Conservation (phyloP, 1,140 invertebrate species). For the Lepidurus apus region DNA sequence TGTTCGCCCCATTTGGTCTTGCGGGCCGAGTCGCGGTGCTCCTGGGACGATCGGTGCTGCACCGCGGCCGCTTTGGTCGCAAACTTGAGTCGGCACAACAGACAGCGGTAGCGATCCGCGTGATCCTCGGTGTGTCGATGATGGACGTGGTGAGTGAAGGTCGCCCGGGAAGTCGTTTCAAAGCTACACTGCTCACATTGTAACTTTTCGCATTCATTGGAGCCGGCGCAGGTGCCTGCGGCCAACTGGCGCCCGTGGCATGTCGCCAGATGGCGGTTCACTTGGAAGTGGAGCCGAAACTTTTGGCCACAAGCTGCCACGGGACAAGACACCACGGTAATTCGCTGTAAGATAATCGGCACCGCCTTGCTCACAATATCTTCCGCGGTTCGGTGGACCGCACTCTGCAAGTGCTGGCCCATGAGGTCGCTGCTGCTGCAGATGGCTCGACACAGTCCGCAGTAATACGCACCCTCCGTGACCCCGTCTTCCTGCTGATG, state of each 20-base stretch:
- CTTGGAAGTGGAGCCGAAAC: slow-evolving; percentile 64
- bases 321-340: slow-evolving; percentile 48
- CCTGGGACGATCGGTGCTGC: slow-evolving; percentile 59
- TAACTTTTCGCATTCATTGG: not conserved
- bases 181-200: slow-evolving; percentile 25
- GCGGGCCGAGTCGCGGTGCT: slow-evolving; percentile 48
- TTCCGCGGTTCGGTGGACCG: slow-evolving; percentile 62
- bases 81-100: slow-evolving; percentile 60
- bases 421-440: slow-evolving; percentile 59
- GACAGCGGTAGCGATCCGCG: slow-evolving; percentile 54
- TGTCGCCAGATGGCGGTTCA: slow-evolving; percentile 57
- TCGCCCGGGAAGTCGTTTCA: slow-evolving; percentile 47
- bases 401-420: slow-evolving; percentile 60
- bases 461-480: slow-evolving; percentile 55
- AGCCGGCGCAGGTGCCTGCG: slow-evolving; percentile 52
- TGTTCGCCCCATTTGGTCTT: slow-evolving; percentile 46
- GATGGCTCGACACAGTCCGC: slow-evolving; percentile 67
- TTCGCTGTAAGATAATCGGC: slow-evolving; percentile 68
- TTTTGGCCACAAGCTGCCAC: slow-evolving; percentile 51
- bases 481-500: slow-evolving; percentile 48
- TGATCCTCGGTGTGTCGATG: slow-evolving; percentile 43
- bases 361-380: slow-evolving; percentile 68
- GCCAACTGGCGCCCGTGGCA: slow-evolving; percentile 53
- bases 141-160: slow-evolving; percentile 60
- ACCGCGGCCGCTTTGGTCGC: slow-evolving; percentile 55